Evolutionary conservation across 2,888 invertebrate genomes (phyloP).

Genomic region (Drosophila parthenogenetica): DNA sequence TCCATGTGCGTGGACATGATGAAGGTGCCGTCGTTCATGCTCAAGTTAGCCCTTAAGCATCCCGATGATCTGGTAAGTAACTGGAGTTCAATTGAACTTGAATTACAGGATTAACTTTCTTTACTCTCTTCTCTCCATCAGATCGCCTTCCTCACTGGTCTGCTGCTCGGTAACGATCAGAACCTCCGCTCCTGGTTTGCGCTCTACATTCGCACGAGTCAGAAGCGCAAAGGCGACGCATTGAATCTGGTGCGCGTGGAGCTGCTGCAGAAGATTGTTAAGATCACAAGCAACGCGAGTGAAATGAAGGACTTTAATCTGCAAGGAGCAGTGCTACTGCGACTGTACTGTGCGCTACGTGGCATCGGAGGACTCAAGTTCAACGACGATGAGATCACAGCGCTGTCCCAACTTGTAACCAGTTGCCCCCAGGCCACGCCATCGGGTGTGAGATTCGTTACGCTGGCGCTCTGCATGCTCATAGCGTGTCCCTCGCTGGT

Average conservation of each 20-base stretch:
- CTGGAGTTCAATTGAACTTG: not conserved
- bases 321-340: slow-evolving; percentile 94
- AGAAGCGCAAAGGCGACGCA: slow-evolving; percentile 89
- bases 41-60: slow-evolving; percentile 91
- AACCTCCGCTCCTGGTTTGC: slow-evolving; percentile 97
- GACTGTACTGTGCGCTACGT: slow-evolving; percentile 96
- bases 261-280: slow-evolving; percentile 89
- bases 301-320: slow-evolving; percentile 89
- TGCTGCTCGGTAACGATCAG: slow-evolving; percentile 95
- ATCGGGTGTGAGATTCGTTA: slow-evolving; percentile 96
- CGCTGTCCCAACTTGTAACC: slow-evolving; percentile 93
- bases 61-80: slow-evolving; percentile 87
- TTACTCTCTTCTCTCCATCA: slow-evolving; percentile 56
- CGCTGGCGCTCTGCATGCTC: slow-evolving; percentile 96
- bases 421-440: slow-evolving; percentile 95
- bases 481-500: slow-evolving; percentile 96
- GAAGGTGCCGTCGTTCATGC: slow-evolving; percentile 94
- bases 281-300: slow-evolving; percentile 88
- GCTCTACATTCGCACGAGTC: slow-evolving; percentile 91
- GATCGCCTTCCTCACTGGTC: slow-evolving; percentile 94
- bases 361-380: slow-evolving; percentile 97
- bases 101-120: not conserved
- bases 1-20: slow-evolving; percentile 95
- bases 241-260: slow-evolving; percentile 89
- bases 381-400: slow-evolving; percentile 95